Conservation (phyloP, 2,113 vertebrate genomes). For the Trochalopteron elliotii region DNA sequence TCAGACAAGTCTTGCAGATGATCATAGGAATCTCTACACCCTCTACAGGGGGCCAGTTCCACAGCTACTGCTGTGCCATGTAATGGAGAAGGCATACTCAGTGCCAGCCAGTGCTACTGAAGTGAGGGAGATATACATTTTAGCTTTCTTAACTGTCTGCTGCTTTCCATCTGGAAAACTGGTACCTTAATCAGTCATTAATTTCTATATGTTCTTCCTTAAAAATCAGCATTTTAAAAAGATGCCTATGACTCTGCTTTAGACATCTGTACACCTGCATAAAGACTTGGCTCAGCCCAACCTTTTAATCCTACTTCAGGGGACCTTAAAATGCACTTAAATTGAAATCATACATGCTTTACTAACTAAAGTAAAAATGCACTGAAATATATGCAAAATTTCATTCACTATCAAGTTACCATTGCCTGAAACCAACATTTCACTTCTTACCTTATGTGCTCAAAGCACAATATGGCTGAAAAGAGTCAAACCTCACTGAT, state of each 20-base stretch:
- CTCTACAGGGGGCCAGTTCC: background rate
- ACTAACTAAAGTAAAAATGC: background rate
- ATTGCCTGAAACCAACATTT: background rate
- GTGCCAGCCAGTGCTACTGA: background rate
- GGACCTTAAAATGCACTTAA: background rate
- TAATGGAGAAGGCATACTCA: background rate
- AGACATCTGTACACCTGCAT: background rate
- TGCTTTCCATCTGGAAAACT: background rate
- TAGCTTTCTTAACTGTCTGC: background rate
- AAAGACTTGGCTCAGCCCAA: background rate
- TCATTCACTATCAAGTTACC: background rate
- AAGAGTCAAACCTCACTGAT: background rate
- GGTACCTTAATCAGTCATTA: background rate
- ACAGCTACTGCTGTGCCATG: accelerated
- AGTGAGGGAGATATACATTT: background rate
- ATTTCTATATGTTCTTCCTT: background rate
- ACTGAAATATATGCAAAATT: background rate
- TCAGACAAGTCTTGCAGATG: background rate
- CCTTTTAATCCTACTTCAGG: background rate
- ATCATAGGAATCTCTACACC: background rate
- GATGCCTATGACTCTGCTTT: background rate
- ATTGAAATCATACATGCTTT: background rate
- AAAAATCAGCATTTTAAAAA: background rate
- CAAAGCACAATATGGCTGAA: background rate
- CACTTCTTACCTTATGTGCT: background rate